A percentile compares a stretch with the other conserved stretches of the same genome.
phyloP scores from a whole-genome alignment of 2,113 vertebrate species.

The Scortum barcoo region DNA sequence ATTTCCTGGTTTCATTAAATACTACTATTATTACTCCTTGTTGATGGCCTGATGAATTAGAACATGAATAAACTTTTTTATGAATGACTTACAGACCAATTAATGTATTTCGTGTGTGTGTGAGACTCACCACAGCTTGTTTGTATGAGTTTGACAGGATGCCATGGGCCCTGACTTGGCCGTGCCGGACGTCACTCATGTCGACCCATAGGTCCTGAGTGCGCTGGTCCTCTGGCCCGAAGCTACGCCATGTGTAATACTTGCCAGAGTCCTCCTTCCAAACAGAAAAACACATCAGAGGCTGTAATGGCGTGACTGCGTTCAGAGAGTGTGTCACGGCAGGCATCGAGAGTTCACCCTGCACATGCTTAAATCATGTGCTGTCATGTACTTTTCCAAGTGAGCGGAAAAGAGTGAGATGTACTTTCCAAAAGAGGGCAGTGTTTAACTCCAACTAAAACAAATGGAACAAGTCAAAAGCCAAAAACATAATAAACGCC shows the following conservation, averaged over 20 bases:
- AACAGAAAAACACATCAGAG: conserved; percentile 40
- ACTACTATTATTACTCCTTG: no score
- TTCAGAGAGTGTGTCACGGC: conserved; percentile 16
- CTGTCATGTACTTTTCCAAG: conserved; percentile 16
- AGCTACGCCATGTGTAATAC: conserved; percentile 89
- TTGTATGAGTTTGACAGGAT: conserved; percentile 93
- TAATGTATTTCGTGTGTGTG: neutral
- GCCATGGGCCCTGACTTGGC: conserved; percentile 88
- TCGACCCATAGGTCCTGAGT: conserved; percentile 89
- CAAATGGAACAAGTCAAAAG: conserved; percentile 44
- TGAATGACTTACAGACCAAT: neutral
- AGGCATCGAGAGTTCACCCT: conserved; percentile 9
- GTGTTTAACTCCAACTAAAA: conserved; percentile 65
- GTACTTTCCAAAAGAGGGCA: conserved; percentile 62
- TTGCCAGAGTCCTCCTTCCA: conserved; percentile 89
- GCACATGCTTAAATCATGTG: conserved; percentile 18
- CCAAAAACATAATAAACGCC: conserved; percentile 41
- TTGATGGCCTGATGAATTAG: neutral
- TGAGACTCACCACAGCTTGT: conserved; percentile 90
- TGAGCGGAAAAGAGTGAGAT: conserved; percentile 19
- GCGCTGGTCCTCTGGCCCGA: conserved; percentile 82
- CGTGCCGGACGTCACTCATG: conserved; percentile 83
- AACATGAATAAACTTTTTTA: neutral
- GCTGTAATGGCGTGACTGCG: neutral
- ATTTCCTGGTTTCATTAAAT: no score